A percentile compares a stretch with the other conserved stretches of the same genome.
phyloP scores from a whole-genome alignment of 2,888 invertebrate species.

The Sthenelais limicola region DNA sequence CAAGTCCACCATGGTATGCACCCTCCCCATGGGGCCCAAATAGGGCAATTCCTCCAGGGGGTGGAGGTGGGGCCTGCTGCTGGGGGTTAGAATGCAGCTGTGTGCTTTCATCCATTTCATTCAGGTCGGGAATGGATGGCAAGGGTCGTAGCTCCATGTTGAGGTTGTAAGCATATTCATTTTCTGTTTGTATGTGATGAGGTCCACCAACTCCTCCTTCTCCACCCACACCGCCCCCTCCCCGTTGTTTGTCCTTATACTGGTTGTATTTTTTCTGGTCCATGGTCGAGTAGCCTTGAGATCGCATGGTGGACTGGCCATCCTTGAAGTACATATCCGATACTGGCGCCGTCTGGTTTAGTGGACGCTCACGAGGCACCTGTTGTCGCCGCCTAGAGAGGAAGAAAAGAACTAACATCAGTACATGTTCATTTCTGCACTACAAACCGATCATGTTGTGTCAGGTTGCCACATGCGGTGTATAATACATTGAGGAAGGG shows the following conservation, averaged over 20 bases:
- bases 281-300: conserved; percentile 32
- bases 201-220: too few relatives aligned
- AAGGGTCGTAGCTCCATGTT: conserved; percentile 41
- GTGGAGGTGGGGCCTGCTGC: neutral
- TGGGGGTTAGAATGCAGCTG: neutral
- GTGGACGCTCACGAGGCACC: conserved; percentile 23
- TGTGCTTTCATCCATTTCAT: conserved; percentile 25
- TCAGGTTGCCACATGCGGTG: too few relatives aligned
- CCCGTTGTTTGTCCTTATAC: conserved; percentile 18
- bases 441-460: too few relatives aligned
- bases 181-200: conserved; percentile 29
- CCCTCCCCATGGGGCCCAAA: conserved; percentile 12
- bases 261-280: conserved; percentile 31
- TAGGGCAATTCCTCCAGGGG: neutral
- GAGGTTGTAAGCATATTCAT: conserved; percentile 24
- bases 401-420: neutral
- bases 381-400: conserved; percentile 36
- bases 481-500: too few relatives aligned
- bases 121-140: conserved; percentile 36
- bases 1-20: conserved; percentile 6
- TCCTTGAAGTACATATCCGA: conserved; percentile 30
- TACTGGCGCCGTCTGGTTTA: conserved; percentile 7
- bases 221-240: neutral
- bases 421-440: too few relatives aligned
- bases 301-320: conserved; percentile 25